Conservation (phyloP, 2,888 invertebrate species). For the Cheiracanthium punctorium region DNA sequence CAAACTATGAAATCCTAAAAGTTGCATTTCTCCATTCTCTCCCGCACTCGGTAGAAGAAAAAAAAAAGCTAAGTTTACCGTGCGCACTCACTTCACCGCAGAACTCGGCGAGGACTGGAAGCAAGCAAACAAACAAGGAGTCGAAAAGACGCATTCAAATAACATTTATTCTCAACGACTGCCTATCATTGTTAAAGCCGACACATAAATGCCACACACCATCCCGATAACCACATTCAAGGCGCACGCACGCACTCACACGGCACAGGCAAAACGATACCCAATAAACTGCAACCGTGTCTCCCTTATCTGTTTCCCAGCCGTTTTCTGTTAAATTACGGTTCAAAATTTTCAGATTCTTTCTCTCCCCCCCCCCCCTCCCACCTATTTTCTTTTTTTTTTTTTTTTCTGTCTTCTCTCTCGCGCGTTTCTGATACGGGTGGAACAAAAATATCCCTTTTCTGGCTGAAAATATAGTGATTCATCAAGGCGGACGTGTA, state of each 20-base stretch:
- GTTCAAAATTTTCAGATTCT: constrained; percentile 26
- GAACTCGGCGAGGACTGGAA: neutral
- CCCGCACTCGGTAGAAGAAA: too few species aligned
- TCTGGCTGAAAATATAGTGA: neutral
- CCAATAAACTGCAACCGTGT: constrained; percentile 40
- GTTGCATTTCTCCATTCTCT: too few species aligned
- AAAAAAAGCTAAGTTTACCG: neutral
- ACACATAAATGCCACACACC: neutral
- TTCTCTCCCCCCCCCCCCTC: constrained; percentile 16
- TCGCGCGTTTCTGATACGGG: neutral
- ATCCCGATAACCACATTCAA: constrained; percentile 50
- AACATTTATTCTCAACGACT: neutral
- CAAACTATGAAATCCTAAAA: too few species aligned
- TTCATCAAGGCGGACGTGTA: constrained; percentile 6
- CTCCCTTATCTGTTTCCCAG: constrained; percentile 3
- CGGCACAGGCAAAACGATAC: constrained; percentile 63
- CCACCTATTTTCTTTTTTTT: too few species aligned
- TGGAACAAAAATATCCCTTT: constrained; percentile 10
- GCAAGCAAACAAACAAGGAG: neutral
- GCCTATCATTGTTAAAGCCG: neutral
- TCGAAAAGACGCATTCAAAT: neutral
- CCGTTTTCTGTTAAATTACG: constrained; percentile 58
- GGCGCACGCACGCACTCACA: constrained; percentile 13
- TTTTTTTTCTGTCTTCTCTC: neutral
- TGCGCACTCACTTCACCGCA: neutral